Conservation (phyloP, 2,888 invertebrate species). For the Pegoplata infirma region DNA sequence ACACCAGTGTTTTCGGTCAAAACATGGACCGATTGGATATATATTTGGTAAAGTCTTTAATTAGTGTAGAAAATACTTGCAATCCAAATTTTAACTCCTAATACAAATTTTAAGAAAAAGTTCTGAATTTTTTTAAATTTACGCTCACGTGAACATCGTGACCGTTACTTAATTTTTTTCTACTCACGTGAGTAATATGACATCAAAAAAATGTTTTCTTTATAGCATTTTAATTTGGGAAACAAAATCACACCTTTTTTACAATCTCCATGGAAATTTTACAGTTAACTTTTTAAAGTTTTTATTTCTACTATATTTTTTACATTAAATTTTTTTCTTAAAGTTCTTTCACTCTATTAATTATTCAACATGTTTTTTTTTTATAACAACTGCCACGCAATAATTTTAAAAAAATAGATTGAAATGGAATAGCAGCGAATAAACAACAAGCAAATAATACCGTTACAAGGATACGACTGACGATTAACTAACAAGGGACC, state of each 20-base stretch:
- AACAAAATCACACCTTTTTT: background rate
- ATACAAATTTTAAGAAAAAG: no score
- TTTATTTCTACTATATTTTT: background rate
- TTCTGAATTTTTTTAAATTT: no score
- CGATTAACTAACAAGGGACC: constrained; percentile 20
- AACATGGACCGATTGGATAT: no score
- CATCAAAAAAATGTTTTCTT: no score
- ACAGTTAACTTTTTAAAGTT: constrained; percentile 5
- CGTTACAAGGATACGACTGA: constrained; percentile 56
- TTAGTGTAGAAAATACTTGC: no score
- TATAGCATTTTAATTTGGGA: no score
- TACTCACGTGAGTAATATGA: no score
- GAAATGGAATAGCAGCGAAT: background rate
- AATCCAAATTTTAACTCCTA: no score
- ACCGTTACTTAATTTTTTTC: no score
- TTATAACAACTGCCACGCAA: constrained; percentile 32
- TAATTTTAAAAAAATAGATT: background rate
- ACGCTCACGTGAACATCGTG: no score
- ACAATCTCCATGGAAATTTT: background rate
- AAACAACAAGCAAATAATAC: constrained; percentile 34
- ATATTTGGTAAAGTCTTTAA: no score
- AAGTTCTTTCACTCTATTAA: constrained; percentile 38
- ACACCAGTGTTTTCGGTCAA: no score
- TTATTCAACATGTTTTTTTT: constrained; percentile 40
- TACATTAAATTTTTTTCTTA: background rate